Percentiles rank a stretch among this genome's conserved stretches.
Conservation (phyloP, 2,113 vertebrate species). For the Macquaria australasica region DNA sequence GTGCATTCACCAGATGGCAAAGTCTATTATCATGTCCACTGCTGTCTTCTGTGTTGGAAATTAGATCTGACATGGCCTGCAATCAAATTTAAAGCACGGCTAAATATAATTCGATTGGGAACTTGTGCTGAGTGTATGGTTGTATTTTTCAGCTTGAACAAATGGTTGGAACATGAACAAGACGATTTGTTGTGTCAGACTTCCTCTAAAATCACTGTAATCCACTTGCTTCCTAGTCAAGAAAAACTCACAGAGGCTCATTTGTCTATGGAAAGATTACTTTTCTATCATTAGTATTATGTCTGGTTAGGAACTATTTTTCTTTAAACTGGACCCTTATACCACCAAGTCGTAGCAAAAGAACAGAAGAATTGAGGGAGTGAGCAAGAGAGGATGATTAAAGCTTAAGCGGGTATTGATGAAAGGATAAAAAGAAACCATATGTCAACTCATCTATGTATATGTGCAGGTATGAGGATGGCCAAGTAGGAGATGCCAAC, state of each 20-base stretch:
- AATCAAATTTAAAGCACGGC: constrained; percentile 52
- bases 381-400: neutral
- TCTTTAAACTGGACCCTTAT: neutral
- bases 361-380: neutral
- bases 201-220: neutral
- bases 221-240: neutral
- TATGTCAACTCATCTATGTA: neutral
- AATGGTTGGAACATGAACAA: constrained; percentile 10
- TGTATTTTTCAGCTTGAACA: constrained; percentile 19
- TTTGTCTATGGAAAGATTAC: neutral
- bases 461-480: constrained; percentile 93
- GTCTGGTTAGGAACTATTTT: neutral
- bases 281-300: neutral
- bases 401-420: neutral
- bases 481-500: constrained; percentile 99
- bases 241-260: neutral
- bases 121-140: constrained; percentile 12
- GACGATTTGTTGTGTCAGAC: neutral
- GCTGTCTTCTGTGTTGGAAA: constrained; percentile 42
- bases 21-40: constrained; percentile 45
- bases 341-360: neutral
- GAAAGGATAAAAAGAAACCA: neutral
- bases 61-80: constrained; percentile 23
- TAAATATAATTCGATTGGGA: constrained; percentile 42
- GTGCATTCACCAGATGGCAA: constrained; percentile 33